Conservation (phyloP, 2,113 vertebrate genomes). For the Holacanthus passer region DNA sequence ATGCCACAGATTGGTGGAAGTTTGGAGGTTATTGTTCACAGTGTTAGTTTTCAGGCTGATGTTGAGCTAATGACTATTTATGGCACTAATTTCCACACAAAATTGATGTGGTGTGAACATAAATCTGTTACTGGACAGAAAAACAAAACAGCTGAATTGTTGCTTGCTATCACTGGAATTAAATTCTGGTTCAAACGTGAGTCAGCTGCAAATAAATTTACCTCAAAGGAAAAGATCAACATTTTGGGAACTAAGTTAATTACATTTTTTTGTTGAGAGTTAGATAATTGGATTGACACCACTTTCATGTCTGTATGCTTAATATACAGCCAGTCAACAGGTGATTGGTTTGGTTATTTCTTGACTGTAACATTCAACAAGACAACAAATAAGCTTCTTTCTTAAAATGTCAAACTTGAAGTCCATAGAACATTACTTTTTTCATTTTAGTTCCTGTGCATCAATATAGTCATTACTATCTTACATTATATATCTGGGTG, state of each 20-base stretch:
- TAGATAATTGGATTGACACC: background rate
- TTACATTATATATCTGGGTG: background rate
- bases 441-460: background rate
- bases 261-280: background rate
- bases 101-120: background rate
- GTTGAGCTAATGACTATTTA: background rate
- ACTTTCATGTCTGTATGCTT: too few species aligned
- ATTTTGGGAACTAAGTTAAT: background rate
- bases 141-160: conserved; percentile 3
- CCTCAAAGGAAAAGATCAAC: background rate
- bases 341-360: too few species aligned
- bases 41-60: background rate
- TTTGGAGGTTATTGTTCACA: background rate
- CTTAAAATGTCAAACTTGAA: too few species aligned
- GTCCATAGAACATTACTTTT: too few species aligned
- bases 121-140: background rate
- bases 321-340: background rate
- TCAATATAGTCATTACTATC: background rate
- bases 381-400: too few species aligned
- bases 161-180: background rate
- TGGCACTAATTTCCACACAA: background rate
- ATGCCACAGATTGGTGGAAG: background rate
- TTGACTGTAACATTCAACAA: too few species aligned
- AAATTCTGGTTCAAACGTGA: background rate
- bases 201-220: background rate